Conservation (phyloP, 2,888 invertebrate genomes). For the Papilio gigon region DNA sequence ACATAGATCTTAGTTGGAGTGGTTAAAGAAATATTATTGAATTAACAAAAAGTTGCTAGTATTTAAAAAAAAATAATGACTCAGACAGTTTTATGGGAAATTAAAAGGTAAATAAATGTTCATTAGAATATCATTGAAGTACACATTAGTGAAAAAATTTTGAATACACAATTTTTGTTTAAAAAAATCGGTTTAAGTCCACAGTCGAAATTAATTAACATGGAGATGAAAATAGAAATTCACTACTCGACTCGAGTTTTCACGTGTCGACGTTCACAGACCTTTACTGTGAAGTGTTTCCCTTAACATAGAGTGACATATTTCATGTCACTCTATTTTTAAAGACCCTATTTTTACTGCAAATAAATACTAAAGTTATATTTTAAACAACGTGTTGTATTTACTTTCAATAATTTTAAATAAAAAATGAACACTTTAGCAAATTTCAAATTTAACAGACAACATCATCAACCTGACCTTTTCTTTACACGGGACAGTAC, state of each 20-base stretch:
- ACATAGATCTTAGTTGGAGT: too few relatives aligned
- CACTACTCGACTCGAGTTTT: constrained; percentile 8
- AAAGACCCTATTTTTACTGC: neutral
- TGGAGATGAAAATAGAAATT: neutral
- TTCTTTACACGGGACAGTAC: too few relatives aligned
- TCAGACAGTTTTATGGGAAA: neutral
- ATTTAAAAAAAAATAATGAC: too few relatives aligned
- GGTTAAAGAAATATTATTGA: too few relatives aligned
- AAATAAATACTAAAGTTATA: too few relatives aligned
- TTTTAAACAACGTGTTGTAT: too few relatives aligned
- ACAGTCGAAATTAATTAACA: constrained; percentile 10
- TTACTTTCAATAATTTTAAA: too few relatives aligned
- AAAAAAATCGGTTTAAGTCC: neutral
- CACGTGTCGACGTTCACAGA: neutral
- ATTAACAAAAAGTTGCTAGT: too few relatives aligned
- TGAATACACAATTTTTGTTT: neutral
- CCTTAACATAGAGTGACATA: constrained; percentile 1
- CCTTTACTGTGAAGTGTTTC: neutral
- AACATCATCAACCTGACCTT: too few relatives aligned
- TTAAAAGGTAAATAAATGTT: neutral
- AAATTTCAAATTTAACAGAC: too few relatives aligned
- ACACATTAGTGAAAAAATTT: too few relatives aligned
- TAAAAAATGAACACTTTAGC: too few relatives aligned
- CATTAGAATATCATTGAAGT: neutral
- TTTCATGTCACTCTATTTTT: constrained; percentile 15